A percentile compares a stretch with the other conserved stretches of the same genome.
Evolutionary conservation across 2,888 invertebrate species (phyloP).

Genomic region (Apodemia hepburni): DNA sequence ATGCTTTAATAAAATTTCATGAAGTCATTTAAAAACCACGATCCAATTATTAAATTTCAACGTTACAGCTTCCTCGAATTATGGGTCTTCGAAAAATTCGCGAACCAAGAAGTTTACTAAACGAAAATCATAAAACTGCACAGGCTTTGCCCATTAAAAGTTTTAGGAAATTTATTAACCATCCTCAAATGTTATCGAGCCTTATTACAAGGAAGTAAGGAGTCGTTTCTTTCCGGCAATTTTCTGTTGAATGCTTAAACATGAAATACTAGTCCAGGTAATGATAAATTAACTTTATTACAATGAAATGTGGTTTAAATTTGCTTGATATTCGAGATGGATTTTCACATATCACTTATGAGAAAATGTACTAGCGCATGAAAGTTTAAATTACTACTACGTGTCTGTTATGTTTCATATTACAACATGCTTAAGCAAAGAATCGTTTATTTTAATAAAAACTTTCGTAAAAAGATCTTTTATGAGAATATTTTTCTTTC

Average conservation of each 20-base stretch:
- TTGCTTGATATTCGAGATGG: neutral
- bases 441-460: neutral
- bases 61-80: conserved; percentile 1
- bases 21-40: conserved; percentile 4
- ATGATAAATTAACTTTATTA: neutral
- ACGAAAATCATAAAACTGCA: conserved; percentile 42
- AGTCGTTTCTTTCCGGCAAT: conserved; percentile 6
- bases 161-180: conserved; percentile 54
- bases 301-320: neutral
- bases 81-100: conserved; percentile 12
- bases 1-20: conserved; percentile 2
- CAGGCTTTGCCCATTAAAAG: conserved; percentile 47
- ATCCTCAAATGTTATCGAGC: conserved; percentile 32
- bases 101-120: conserved; percentile 17
- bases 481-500: too few relatives aligned
- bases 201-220: conserved; percentile 6
- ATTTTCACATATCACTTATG: conserved; percentile 12
- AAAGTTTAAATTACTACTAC: conserved; percentile 17
- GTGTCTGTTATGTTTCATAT: conserved; percentile 8
- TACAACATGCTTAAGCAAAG: neutral
- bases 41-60: conserved; percentile 16
- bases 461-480: too few relatives aligned
- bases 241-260: conserved; percentile 1
- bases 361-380: conserved; percentile 8
- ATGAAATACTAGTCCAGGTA: neutral